Evolutionary conservation across 1,140 invertebrate genomes (phyloP), one percentile per base, ranked within the genome.

Genomic region (Ganaspis sp.): DNA sequence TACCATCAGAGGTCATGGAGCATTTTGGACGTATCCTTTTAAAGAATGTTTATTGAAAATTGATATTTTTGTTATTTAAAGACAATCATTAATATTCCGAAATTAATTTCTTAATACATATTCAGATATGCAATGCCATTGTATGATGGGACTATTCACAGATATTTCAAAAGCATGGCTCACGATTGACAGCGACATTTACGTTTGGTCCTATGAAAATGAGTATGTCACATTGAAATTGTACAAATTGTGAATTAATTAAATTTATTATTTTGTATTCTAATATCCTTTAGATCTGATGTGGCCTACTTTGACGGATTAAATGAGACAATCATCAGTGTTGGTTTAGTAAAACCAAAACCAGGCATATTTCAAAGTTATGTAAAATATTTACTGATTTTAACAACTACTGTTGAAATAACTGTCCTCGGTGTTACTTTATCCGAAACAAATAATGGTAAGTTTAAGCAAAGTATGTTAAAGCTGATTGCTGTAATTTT

Each of bases 111-210:
- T 87, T 88, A 87, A 78, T 70, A 79, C 71, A 42, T 76, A 77
- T 70, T 40, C 85, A 97, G 96, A 96, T 92, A 95, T 98, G 92
- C 97, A 98, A 91, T 97, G 96, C 83, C 97, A 98, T 87, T 98
- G 97, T 88, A 94, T 96, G 91, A 99, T 99, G 96, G 98, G 98
- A 6, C 90, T 99, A 6, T 99, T 99, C 92, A 96, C 98, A 74
- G 97, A 98, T 88, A 98, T 99, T 81, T 95, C 95, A 29, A 93
- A 98, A 87, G 98, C 98, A 0, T 99, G 98, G 98, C 90, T 99
- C 19, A 97, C 98, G 26, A 97, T 99, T 85, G 99, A 99, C 87
- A 99, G 96, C 86, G 97, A 99, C 92, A 97, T 99, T 82, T 99
- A 99, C 92, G 93, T 99, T 1, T 93, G 95, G 94, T 94, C 90